Conservation (phyloP, 2,797 vertebrate species). For the Melanotaenia pygmaea region DNA sequence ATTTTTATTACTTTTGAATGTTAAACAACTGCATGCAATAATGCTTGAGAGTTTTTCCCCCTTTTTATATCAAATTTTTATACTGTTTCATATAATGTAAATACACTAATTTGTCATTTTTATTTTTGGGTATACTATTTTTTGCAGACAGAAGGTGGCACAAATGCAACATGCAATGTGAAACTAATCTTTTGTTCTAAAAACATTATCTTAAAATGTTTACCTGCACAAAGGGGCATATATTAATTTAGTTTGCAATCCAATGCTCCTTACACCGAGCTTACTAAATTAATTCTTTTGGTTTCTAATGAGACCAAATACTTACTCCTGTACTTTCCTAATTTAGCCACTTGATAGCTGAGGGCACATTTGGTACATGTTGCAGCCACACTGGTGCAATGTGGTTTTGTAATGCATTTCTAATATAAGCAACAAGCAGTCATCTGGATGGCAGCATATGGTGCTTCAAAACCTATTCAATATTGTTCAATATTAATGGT, state of each 20-base stretch:
- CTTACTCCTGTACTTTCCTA: not conserved
- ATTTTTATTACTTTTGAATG: slow-evolving; percentile 44
- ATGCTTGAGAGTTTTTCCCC: slow-evolving; percentile 30
- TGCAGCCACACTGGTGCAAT: not conserved
- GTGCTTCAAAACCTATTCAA: not conserved
- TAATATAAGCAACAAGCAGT: not conserved
- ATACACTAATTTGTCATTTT: slow-evolving; percentile 39
- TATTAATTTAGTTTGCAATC: not conserved
- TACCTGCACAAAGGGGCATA: not conserved
- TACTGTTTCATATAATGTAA: slow-evolving; percentile 54
- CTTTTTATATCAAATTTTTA: slow-evolving; percentile 29
- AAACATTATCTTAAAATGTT: no score
- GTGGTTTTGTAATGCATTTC: not conserved
- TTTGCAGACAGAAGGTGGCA: slow-evolving; percentile 1
- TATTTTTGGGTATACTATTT: slow-evolving; percentile 12
- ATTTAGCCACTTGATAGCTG: not conserved
- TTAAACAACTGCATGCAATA: slow-evolving; percentile 66
- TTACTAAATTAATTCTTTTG: not conserved
- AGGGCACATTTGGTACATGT: not conserved
- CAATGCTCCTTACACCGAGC: not conserved
- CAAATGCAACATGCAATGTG: not conserved
- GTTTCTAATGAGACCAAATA: not conserved
- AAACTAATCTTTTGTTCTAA: not conserved
- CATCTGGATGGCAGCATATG: not conserved
- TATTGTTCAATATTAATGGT: not conserved